Conservation (phyloP, 30 jellyfish, hydroid and myxozoan genomes). For the Aurelia aurita region DNA sequence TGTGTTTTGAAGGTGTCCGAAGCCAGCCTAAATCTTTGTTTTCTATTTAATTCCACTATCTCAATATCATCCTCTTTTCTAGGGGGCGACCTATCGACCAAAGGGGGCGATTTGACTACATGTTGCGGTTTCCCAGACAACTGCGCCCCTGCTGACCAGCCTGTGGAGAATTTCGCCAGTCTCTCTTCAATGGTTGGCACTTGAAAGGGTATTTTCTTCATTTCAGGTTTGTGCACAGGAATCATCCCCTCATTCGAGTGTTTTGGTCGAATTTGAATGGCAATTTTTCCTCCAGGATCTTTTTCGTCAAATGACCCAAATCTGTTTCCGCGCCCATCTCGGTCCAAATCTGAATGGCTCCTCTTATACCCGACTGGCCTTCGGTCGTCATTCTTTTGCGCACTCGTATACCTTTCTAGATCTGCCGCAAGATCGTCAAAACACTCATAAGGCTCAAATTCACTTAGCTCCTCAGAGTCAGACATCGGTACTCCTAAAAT, state of each 20-base stretch:
- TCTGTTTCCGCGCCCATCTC: background rate
- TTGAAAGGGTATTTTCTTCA: constrained; percentile 33
- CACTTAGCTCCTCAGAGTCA: constrained; percentile 64
- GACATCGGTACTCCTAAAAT: constrained; percentile 51
- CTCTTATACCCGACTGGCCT: background rate
- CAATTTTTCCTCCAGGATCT: constrained; percentile 61
- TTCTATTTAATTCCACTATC: constrained; percentile 30
- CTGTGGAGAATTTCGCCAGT: constrained; percentile 51
- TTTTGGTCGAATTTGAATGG: constrained; percentile 66
- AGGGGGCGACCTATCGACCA: constrained; percentile 6
- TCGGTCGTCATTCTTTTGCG: constrained; percentile 41
- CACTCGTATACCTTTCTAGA: constrained; percentile 60
- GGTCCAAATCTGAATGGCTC: background rate
- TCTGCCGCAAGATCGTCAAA: constrained; percentile 75
- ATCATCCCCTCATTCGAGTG: background rate
- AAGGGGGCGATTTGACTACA: constrained; percentile 22
- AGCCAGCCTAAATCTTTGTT: constrained; percentile 44
- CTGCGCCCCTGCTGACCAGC: constrained; percentile 14
- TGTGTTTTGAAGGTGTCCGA: constrained; percentile 46
- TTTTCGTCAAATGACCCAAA: constrained; percentile 16
- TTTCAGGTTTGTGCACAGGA: constrained; percentile 19
- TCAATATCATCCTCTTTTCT: constrained; percentile 12
- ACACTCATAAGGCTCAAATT: constrained; percentile 74
- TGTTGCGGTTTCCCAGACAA: constrained; percentile 2
- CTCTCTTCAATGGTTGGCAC: constrained; percentile 66